phyloP scores from a whole-genome alignment of 2,888 invertebrate species.

The Smittia aterrima region DNA sequence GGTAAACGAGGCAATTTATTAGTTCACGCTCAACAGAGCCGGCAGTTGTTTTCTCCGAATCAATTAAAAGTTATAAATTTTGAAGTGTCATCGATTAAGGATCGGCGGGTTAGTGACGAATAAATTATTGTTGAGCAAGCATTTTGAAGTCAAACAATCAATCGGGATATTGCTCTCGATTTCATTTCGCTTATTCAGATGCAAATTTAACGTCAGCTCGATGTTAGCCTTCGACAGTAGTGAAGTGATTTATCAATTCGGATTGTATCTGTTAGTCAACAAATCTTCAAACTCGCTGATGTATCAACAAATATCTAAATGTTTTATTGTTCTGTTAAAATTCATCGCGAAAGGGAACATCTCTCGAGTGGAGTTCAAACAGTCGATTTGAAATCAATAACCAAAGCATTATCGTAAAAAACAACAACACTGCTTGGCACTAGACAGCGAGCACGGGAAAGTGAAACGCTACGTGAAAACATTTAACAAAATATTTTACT shows the following conservation, averaged over 20 bases:
- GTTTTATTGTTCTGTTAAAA: background rate
- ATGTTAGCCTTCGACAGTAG: background rate
- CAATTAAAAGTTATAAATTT: conserved; percentile 28
- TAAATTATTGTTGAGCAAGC: conserved; percentile 7
- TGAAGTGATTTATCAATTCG: background rate
- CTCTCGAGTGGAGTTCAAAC: conserved; percentile 6
- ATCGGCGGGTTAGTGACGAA: conserved; percentile 3
- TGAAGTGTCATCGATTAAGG: background rate
- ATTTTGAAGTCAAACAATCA: background rate
- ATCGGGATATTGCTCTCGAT: background rate
- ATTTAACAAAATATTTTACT: no score
- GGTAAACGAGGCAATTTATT: background rate
- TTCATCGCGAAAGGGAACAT: background rate
- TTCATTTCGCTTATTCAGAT: background rate
- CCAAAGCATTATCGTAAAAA: conserved; percentile 6
- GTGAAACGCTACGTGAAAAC: no score
- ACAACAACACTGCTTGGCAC: conserved; percentile 5
- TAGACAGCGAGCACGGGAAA: no score
- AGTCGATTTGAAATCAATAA: conserved; percentile 15
- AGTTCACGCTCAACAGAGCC: background rate
- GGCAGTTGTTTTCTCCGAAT: conserved; percentile 13
- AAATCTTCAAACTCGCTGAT: conserved; percentile 16
- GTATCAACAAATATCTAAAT: conserved; percentile 4
- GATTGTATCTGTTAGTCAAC: conserved; percentile 1
- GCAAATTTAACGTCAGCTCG: background rate